Evolutionary conservation across 2,113 vertebrate species (phyloP).

Genomic region (Grallaria varia): DNA sequence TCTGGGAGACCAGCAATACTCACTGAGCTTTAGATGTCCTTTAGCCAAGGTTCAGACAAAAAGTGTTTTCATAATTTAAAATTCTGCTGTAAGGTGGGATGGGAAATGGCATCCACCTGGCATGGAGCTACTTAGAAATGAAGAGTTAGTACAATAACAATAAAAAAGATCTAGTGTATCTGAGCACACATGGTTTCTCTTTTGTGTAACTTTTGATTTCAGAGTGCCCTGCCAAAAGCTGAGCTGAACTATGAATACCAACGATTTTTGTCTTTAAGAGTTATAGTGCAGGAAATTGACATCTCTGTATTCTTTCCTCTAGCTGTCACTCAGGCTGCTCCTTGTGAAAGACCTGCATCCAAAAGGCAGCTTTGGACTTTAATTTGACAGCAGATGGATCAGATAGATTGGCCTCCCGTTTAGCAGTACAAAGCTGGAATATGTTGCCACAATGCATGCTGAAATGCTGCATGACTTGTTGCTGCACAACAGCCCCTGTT

Average conservation of each 20-base stretch:
- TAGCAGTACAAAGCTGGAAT: conserved; percentile 4
- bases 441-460: not conserved
- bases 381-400: conserved; percentile 54
- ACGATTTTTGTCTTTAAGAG: conserved; percentile 34
- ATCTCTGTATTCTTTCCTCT: conserved; percentile 24
- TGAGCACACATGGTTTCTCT: conserved; percentile 22
- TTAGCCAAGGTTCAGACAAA: not conserved
- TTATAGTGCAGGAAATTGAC: conserved; percentile 45
- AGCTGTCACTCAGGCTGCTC: conserved; percentile 35
- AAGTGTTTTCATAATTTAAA: conserved; percentile 9
- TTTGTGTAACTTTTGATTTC: conserved; percentile 44
- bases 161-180: conserved; percentile 37
- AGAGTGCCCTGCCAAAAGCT: conserved; percentile 35
- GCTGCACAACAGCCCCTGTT: not conserved
- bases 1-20: not conserved
- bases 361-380: conserved; percentile 54
- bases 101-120: conserved; percentile 21
- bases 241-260: conserved; percentile 58
- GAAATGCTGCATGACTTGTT: not conserved
- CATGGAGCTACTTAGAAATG: conserved; percentile 33
- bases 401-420: not conserved
- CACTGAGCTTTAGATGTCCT: not conserved
- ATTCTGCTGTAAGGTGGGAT: not conserved
- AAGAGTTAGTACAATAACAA: conserved; percentile 43
- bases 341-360: conserved; percentile 47